phyloP scores from a whole-genome alignment of 2,797 vertebrate species.

The Darevskia mixta region DNA sequence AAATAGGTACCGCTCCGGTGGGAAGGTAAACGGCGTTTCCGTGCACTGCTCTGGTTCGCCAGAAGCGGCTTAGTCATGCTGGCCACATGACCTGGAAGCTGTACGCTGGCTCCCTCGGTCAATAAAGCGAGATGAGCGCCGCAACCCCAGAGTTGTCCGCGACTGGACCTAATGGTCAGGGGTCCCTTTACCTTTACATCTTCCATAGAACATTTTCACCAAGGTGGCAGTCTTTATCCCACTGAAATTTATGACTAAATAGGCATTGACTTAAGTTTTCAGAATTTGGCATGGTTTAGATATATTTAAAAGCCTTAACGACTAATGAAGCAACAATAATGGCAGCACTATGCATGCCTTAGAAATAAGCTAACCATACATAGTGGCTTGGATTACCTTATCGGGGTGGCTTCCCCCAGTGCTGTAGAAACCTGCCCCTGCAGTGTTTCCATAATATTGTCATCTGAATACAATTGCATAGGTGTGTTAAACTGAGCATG shows the following conservation, averaged over 20 bases:
- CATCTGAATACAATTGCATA: constrained; percentile 86
- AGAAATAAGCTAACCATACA: constrained; percentile 31
- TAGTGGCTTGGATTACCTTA: constrained; percentile 78
- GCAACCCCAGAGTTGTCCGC: no score
- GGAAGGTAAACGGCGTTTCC: no score
- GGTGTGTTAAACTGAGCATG: constrained; percentile 86
- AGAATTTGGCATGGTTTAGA: not conserved
- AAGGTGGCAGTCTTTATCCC: not conserved
- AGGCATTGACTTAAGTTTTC: not conserved
- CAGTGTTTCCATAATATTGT: constrained; percentile 85
- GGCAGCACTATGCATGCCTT: constrained; percentile 42
- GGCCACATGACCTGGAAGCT: no score
- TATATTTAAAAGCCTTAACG: constrained; percentile 7
- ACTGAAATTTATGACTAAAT: not conserved
- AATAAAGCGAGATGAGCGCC: no score
- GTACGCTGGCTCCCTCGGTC: no score
- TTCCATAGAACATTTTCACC: not conserved
- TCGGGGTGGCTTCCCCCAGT: constrained; percentile 79
- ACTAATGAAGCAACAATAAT: not conserved
- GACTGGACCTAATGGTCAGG: no score
- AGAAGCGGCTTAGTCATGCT: no score
- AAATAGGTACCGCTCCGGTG: no score
- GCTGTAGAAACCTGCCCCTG: constrained; percentile 86
- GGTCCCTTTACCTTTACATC: no score
- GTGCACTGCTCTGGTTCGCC: no score